Evolutionary conservation across 2,113 vertebrate species (phyloP), one percentile per base, ranked within the genome.

Genomic region (Stegostoma tigrinum): DNA sequence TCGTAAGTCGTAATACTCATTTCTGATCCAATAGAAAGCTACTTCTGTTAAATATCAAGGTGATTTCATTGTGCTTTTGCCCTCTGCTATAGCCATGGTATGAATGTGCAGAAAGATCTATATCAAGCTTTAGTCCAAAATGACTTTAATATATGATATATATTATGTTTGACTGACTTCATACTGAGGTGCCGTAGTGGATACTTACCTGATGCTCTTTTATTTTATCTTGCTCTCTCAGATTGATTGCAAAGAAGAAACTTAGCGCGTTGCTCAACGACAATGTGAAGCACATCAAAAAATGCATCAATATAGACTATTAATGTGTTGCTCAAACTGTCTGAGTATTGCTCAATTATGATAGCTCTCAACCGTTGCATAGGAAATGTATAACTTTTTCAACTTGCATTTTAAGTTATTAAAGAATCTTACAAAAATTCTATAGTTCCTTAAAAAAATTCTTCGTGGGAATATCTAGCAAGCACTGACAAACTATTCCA

Each of bases 221-320:
- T 83, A 8, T 93, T 7, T n/a, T 6, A n/a, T 38, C 64, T 91
- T 91, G 8, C 15, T 93, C 21, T 38, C 64, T 38, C 61, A 93
- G 89, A 93, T 67, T n/a, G 17, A 38, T 93, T 93, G 34, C 89
- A 93, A 93, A 93, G 89, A 34, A 64, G 61, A 93, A 93, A 64
- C 14, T 38, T 38, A 93, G 67, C n/a, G 23, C 38, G 61, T 93
- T 93, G n/a, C 89, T 93, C n/a, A 67, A n/a, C 67, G 61, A 93
- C n/a, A 1, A 93, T 17, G 38, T 64, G 34, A 93, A 66, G 61
- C 23, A 64, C 61, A 38, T 93, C 61, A 34, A 93, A 66, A 12
- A 90, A 42, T 66, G 34, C n/a, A 67, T 21, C 30, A 7, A 64
- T n/a, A 7, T 66, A 23, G 8, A 42, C 89, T 93, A 5, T n/a